Evolutionary conservation across 2,888 invertebrate species (phyloP), one percentile per base, ranked within the genome.

Genomic region (Synanthedon tipuliformis): DNA sequence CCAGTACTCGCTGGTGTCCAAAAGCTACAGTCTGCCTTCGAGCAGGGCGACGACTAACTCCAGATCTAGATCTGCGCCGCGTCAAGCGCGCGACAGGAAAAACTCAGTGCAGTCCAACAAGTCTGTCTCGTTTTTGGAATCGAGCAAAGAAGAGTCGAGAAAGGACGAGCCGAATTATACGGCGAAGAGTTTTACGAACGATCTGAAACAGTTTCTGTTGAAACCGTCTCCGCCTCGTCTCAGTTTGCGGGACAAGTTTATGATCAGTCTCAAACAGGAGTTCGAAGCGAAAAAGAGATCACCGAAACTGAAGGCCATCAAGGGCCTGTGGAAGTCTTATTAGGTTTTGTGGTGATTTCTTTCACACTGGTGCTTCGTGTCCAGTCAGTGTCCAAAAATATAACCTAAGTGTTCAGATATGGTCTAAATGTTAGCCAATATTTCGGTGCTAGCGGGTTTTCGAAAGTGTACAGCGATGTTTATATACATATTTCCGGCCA

Each of bases 321-420:
- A 87, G 59, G 88, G 88, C 50, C 68, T 88, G 53, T 88, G 88
- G 88, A 88, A 88, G 59, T 88, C 88, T 53, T 88, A 87, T 64
- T 88, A 64, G 73, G 52, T 53, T 45, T 45, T 34, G 34, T 34
- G 10, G 10, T 10, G 34, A 34, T 34, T 34, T 34, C 34, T 34
- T 34, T 34, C 10, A 34, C 34, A 34, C 34, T 34, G 34, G 34
- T 10, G 34, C 10, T 34, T 34, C 34, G 7, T 34, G 0, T 10
- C 34, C 34, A 34, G 34, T 10, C 3, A 10, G 34, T 34, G 34
- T 34, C 34, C 34, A 65, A 66, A 23, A 23, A 23, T n/a, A 23
- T 5, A 23, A 81, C 79, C 71, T 66, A 79, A 74, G 85, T 83
- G 82, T 84, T 83, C 84, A 83, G 69, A 69, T 74, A 61, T 79